Percentiles rank a stretch among this genome's conserved stretches.
These are phyloP conservation scores for Drosophila kikkawai DNA, from an alignment of 1,140 invertebrate genomes.

Conservation along the genomic window DNA sequence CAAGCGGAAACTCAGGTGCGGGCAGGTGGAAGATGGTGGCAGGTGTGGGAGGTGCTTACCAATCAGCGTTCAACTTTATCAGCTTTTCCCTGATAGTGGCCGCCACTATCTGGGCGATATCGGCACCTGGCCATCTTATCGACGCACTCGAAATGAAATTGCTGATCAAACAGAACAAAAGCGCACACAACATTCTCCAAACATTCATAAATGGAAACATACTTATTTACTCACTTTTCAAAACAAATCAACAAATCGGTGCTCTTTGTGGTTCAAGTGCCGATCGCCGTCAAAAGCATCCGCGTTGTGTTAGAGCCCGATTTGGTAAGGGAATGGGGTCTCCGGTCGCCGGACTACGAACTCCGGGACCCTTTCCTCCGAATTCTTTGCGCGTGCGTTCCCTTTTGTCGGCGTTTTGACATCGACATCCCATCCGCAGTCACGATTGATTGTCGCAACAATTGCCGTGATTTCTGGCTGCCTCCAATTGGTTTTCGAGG, in stretches of 20 bases:
- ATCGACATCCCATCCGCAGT: constrained; percentile 66
- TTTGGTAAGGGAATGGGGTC: constrained; percentile 20
- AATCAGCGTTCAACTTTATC: constrained; percentile 67
- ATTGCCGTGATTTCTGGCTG: constrained; percentile 80
- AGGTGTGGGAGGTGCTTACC: constrained; percentile 29
- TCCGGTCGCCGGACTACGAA: neutral
- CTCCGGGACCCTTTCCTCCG: constrained; percentile 43
- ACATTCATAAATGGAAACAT: constrained; percentile 84
- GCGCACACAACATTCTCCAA: constrained; percentile 68
- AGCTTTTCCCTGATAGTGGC: constrained; percentile 47
- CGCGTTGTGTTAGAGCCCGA: constrained; percentile 27
- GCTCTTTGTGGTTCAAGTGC: constrained; percentile 80
- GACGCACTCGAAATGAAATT: constrained; percentile 79
- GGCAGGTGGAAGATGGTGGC: constrained; percentile 4
- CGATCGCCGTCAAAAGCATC: constrained; percentile 46
- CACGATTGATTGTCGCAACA: constrained; percentile 80
- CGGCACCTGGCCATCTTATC: constrained; percentile 80
- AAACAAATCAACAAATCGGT: constrained; percentile 84
- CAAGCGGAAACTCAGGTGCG: constrained; percentile 50
- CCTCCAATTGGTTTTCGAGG: constrained; percentile 75
- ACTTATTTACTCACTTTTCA: constrained; percentile 84
- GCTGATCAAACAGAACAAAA: constrained; percentile 78
- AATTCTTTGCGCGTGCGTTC: constrained; percentile 69
- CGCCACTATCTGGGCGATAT: constrained; percentile 28
- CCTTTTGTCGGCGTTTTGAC: constrained; percentile 76